Evolutionary conservation across 2,113 vertebrate genomes (phyloP).

Genomic region (Asarcornis scutulata): DNA sequence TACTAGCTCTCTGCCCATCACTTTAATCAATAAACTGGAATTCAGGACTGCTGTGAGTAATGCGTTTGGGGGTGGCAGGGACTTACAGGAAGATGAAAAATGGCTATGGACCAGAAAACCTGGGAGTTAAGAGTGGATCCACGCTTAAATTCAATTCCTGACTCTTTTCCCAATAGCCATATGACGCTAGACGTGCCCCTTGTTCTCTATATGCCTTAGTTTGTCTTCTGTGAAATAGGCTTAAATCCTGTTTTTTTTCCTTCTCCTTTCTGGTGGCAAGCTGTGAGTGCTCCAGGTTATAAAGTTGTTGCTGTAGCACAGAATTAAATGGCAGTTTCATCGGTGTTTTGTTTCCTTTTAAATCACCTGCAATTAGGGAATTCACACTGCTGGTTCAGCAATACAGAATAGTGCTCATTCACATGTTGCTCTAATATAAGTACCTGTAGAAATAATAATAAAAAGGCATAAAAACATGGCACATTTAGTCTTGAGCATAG

Average conservation of each 20-base stretch:
- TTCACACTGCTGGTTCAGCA: neutral
- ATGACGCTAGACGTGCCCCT: neutral
- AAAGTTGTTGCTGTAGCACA: neutral
- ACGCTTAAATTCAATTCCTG: neutral
- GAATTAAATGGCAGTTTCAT: neutral
- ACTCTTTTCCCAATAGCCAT: neutral
- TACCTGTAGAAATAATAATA: neutral
- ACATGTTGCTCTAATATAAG: neutral
- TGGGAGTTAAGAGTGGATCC: neutral
- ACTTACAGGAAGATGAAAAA: neutral
- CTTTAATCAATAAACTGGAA: neutral
- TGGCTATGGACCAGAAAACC: neutral
- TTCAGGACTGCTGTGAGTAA: neutral
- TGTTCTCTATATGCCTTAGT: neutral
- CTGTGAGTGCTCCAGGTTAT: neutral
- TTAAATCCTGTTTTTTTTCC: neutral
- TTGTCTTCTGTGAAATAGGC: neutral
- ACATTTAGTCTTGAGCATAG: neutral
- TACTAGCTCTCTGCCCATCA: neutral
- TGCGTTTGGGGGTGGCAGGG: fast-evolving
- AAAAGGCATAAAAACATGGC: neutral
- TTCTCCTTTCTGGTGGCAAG: neutral
- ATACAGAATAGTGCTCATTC: neutral
- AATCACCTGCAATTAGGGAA: neutral
- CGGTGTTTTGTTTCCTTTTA: neutral